These are phyloP conservation scores for Magallana angulata DNA, from an alignment of 1,140 invertebrate species.

Conservation along the genomic window DNA sequence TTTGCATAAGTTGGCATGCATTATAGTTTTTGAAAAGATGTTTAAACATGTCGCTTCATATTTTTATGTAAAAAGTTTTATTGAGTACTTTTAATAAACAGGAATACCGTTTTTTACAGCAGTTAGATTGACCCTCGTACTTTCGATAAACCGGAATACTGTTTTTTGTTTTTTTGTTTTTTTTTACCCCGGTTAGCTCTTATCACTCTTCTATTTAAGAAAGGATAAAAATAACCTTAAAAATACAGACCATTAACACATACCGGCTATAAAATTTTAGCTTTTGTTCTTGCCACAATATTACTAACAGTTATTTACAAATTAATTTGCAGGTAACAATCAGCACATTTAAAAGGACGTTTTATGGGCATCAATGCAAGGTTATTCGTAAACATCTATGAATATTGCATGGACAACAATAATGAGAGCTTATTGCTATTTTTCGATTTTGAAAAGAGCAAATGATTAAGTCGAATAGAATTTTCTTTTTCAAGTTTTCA, in stretches of 20 bases:
- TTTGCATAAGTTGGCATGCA: too few species aligned
- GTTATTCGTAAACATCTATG: not conserved
- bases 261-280: not conserved
- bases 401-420: conserved; percentile 8
- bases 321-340: not conserved
- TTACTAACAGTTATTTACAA: not conserved
- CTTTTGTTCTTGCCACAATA: conserved; percentile 9
- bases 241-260: not conserved
- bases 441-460: conserved; percentile 15
- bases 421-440: not conserved
- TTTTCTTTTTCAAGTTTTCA: not conserved
- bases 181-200: too few species aligned
- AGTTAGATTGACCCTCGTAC: too few species aligned
- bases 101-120: too few species aligned
- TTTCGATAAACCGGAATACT: too few species aligned
- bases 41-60: too few species aligned
- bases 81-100: too few species aligned
- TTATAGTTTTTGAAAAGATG: too few species aligned
- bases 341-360: conserved; percentile 13
- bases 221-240: not conserved
- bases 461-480: conserved; percentile 9
- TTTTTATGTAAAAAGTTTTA: too few species aligned
- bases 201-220: not conserved
- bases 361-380: not conserved
- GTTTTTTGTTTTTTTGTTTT: too few species aligned